Conservation (phyloP, 2,797 vertebrate species). For the Poeciliopsis infans region DNA sequence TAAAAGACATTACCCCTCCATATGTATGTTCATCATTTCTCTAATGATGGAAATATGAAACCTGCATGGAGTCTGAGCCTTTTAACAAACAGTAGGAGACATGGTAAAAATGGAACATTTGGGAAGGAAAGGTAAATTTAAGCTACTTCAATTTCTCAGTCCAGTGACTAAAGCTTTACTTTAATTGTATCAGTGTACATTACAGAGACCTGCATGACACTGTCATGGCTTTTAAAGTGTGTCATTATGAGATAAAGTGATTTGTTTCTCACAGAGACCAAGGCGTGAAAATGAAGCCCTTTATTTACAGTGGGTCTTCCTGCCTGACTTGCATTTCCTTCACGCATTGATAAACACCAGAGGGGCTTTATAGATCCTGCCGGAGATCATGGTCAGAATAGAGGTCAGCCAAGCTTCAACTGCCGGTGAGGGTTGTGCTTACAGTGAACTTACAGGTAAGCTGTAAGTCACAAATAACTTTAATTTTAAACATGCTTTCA, state of each 20-base stretch:
- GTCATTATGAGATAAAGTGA: constrained; percentile 13
- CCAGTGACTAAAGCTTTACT: not conserved
- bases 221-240: constrained; percentile 4
- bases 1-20: not conserved
- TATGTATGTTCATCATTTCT: not conserved
- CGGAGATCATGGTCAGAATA: constrained; percentile 6
- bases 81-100: not conserved
- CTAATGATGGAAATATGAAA: not conserved
- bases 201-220: constrained; percentile 5
- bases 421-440: not conserved
- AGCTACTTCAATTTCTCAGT: constrained; percentile 6
- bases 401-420: constrained; percentile 10
- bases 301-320: constrained; percentile 4
- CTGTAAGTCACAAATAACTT: not conserved
- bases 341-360: constrained; percentile 3
- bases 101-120: not conserved
- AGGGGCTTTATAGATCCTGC: constrained; percentile 10
- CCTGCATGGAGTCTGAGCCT: not conserved
- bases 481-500: not conserved
- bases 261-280: constrained; percentile 12
- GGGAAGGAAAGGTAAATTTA: not conserved
- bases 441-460: no score
- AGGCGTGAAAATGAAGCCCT: constrained; percentile 13
- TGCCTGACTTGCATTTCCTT: not conserved
- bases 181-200: constrained; percentile 4